A percentile compares a stretch with the other conserved stretches of the same genome.
Conservation (phyloP, 2,113 vertebrate species). For the Romanogobio albipinnatus region DNA sequence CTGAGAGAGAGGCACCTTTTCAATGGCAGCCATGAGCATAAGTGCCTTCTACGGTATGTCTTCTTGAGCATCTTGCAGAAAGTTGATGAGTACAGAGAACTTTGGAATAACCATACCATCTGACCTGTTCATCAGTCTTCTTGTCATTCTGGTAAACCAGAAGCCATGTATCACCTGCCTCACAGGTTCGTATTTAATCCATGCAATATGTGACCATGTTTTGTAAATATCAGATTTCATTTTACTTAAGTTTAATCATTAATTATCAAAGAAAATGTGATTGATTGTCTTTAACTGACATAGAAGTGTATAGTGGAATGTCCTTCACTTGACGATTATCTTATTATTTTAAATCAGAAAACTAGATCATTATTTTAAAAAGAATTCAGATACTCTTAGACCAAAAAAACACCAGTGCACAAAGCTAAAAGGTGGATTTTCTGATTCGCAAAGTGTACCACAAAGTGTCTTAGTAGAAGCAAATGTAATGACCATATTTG, state of each 20-base stretch:
- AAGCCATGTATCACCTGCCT: constrained; percentile 47
- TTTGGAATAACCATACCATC: constrained; percentile 49
- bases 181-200: constrained; percentile 30
- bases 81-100: constrained; percentile 43
- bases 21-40: constrained; percentile 47
- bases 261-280: too few species aligned
- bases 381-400: background rate
- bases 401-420: background rate
- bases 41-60: constrained; percentile 20
- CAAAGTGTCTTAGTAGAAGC: too few species aligned
- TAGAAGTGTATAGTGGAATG: background rate
- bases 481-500: too few species aligned
- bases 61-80: constrained; percentile 38
- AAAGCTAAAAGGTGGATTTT: too few species aligned
- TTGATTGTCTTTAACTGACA: background rate
- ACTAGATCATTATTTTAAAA: background rate
- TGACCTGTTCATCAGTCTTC: constrained; percentile 12
- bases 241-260: background rate
- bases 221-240: background rate
- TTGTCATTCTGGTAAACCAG: constrained; percentile 51
- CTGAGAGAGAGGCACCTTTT: constrained; percentile 44
- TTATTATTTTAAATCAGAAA: background rate
- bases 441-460: too few species aligned
- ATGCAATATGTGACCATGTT: background rate
- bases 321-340: background rate